Conservation (phyloP, 2,113 vertebrate genomes). For the Orthonyx spaldingii region DNA sequence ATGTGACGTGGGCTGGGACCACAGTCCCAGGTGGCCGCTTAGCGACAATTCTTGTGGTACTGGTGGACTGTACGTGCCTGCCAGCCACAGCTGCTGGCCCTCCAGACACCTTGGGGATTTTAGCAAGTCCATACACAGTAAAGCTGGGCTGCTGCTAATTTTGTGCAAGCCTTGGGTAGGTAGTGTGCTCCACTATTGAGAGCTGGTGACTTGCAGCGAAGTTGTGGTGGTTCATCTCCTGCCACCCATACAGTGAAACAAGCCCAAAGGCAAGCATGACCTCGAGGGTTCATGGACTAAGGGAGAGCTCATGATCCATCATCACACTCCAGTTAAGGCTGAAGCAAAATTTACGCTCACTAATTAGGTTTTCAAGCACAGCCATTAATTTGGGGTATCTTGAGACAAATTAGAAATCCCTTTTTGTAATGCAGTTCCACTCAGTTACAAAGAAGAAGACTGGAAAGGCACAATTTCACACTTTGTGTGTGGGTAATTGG, state of each 20-base stretch:
- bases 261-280: background rate
- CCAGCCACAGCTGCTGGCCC: constrained; percentile 29
- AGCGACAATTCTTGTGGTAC: constrained; percentile 24
- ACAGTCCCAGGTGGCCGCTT: constrained; percentile 34
- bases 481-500: background rate
- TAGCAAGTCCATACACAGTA: background rate
- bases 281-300: background rate
- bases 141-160: background rate
- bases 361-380: background rate
- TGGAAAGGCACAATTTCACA: background rate
- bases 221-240: background rate
- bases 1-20: constrained; percentile 38
- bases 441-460: background rate
- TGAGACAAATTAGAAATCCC: background rate
- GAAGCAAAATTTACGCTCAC: background rate
- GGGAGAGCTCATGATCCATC: background rate
- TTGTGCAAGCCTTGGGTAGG: background rate
- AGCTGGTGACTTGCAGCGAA: background rate
- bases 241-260: rapidly evolving
- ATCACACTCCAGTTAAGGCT: background rate
- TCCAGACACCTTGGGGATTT: background rate
- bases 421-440: background rate
- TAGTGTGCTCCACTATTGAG: rapidly evolving
- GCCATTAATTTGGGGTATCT: background rate
- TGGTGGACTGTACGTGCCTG: constrained; percentile 10